Conservation (phyloP, 2,888 invertebrate species). For the Fragum fragum region DNA sequence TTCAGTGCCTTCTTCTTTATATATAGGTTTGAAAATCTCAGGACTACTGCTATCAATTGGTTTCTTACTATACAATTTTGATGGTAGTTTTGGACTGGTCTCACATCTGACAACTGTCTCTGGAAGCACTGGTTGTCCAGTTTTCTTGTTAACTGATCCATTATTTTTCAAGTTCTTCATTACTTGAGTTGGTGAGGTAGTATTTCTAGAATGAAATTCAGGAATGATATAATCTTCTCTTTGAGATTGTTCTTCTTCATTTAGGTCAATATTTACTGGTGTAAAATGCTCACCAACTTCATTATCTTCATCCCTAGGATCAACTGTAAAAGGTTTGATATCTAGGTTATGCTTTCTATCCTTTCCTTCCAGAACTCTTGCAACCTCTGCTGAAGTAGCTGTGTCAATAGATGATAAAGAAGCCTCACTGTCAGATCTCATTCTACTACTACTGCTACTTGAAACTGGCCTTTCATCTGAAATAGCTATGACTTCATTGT, state of each 20-base stretch:
- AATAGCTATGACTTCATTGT: conserved; percentile 48
- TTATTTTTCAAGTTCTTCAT: not conserved
- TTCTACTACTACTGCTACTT: conserved; percentile 20
- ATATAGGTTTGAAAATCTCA: not conserved
- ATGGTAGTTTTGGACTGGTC: conserved; percentile 52
- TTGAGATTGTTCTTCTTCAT: not conserved
- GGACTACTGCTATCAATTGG: not conserved
- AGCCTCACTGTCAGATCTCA: conserved; percentile 42
- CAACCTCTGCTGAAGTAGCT: conserved; percentile 39
- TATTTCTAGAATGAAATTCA: conserved; percentile 14
- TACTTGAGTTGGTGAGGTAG: not conserved
- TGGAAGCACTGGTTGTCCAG: conserved; percentile 4
- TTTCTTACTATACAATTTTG: not conserved
- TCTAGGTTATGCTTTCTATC: conserved; percentile 17
- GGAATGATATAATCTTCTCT: conserved; percentile 31
- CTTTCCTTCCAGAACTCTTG: conserved; percentile 23
- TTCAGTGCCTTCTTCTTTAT: not conserved
- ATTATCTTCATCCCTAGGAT: conserved; percentile 36
- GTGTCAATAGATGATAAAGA: conserved; percentile 49
- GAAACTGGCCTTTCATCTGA: conserved; percentile 50
- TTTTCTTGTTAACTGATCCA: not conserved
- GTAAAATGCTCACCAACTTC: conserved; percentile 28
- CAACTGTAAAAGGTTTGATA: conserved; percentile 25
- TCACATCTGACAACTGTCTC: conserved; percentile 45
- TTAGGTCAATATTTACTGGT: not conserved